Evolutionary conservation across 2,113 vertebrate genomes (phyloP).

Genomic region (Ifrita kowaldi): DNA sequence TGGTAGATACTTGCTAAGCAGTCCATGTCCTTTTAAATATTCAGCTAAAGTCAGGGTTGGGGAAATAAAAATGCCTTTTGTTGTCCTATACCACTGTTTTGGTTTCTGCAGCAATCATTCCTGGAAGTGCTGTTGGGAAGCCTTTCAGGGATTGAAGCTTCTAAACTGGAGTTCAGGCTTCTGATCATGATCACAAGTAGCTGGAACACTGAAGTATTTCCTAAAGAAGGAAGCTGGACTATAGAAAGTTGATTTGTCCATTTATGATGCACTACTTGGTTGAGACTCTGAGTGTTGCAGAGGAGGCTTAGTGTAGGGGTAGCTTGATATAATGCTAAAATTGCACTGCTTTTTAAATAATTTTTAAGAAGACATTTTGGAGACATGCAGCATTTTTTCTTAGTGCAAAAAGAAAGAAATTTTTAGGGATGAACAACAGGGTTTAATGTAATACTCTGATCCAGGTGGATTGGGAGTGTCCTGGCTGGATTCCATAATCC

Average conservation of each 20-base stretch:
- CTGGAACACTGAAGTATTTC: neutral
- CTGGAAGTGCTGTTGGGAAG: neutral
- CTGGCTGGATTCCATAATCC: neutral
- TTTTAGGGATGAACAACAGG: neutral
- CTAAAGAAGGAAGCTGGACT: neutral
- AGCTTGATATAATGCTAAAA: neutral
- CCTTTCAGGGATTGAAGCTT: neutral
- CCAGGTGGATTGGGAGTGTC: neutral
- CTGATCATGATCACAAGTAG: neutral
- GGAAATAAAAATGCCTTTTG: neutral
- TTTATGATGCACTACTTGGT: neutral
- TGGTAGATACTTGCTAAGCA: neutral
- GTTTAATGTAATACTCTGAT: neutral
- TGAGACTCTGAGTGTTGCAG: neutral
- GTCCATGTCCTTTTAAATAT: neutral
- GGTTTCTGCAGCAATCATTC: neutral
- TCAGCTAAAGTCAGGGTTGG: neutral
- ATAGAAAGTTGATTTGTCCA: neutral
- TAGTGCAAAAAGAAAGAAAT: neutral
- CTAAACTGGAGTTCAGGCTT: neutral
- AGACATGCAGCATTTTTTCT: neutral
- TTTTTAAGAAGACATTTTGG: neutral
- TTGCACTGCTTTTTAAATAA: neutral
- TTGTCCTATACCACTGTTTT: neutral
- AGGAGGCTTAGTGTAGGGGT: neutral